A percentile compares a stretch with the other conserved stretches of the same genome.
Conservation (phyloP, 2,797 vertebrate genomes). For the Tauraco hartlaubi region DNA sequence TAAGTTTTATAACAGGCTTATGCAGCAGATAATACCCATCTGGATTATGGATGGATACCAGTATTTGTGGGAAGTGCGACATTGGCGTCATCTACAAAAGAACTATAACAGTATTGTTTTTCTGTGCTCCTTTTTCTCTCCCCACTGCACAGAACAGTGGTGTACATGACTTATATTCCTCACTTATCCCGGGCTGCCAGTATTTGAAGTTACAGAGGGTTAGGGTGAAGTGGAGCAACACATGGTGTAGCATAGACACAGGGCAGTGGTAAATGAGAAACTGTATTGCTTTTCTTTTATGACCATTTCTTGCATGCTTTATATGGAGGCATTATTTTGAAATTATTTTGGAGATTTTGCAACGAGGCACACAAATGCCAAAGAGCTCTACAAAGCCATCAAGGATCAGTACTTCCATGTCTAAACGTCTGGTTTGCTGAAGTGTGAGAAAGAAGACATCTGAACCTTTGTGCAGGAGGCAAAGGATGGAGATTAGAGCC, state of each 20-base stretch:
- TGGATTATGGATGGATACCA: background rate
- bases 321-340: background rate
- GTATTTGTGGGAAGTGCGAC: background rate
- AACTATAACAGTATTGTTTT: background rate
- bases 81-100: background rate
- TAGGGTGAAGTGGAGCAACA: background rate
- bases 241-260: background rate
- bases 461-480: background rate
- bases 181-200: background rate
- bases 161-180: background rate
- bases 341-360: background rate
- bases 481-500: background rate
- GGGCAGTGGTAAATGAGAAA: background rate
- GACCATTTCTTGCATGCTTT: background rate
- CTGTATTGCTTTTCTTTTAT: background rate
- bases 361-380: background rate
- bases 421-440: background rate
- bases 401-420: background rate
- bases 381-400: background rate
- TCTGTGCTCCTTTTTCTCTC: background rate
- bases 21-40: background rate
- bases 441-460: background rate
- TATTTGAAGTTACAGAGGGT: background rate
- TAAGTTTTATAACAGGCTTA: conserved; percentile 5
- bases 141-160: background rate